A percentile compares a stretch with the other conserved stretches of the same genome.
Conservation (phyloP, 2,113 vertebrate species). For the Spea bombifrons region DNA sequence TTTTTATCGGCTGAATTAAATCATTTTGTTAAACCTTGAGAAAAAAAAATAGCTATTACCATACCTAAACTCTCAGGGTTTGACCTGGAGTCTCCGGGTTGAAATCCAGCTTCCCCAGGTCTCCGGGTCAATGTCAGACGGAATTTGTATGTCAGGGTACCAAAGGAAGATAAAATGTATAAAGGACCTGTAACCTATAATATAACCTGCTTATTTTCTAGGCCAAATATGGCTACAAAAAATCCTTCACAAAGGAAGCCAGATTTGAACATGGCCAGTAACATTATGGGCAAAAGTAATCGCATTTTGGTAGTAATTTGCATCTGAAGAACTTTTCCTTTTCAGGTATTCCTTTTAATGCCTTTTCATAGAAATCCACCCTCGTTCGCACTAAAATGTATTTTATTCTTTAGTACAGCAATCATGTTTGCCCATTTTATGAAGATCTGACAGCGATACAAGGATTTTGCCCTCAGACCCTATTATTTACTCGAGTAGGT, state of each 20-base stretch:
- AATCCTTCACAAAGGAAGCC: conserved; percentile 8
- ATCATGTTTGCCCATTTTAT: conserved; percentile 10
- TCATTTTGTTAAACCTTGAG: no score
- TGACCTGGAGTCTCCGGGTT: no score
- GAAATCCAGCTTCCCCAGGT: no score
- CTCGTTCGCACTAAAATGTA: not conserved
- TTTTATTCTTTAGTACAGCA: conserved; percentile 14
- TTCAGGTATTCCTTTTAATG: conserved; percentile 6
- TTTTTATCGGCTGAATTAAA: no score
- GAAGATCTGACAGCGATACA: conserved; percentile 18
- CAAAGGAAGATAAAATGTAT: no score
- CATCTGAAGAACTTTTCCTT: not conserved
- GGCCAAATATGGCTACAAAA: conserved; percentile 2
- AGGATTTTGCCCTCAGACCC: not conserved
- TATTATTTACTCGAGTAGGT: conserved; percentile 14
- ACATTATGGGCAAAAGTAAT: conserved; percentile 16
- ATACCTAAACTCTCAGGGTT: no score
- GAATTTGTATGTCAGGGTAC: no score
- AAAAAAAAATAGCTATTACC: no score
- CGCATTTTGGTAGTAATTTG: conserved; percentile 5
- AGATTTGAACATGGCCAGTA: conserved; percentile 4
- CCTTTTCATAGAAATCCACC: conserved; percentile 1
- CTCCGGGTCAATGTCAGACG: no score
- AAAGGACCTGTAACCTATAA: not conserved
- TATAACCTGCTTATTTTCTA: not conserved